phyloP scores from a whole-genome alignment of 2,888 invertebrate species.

The Ypsolopha sequella region DNA sequence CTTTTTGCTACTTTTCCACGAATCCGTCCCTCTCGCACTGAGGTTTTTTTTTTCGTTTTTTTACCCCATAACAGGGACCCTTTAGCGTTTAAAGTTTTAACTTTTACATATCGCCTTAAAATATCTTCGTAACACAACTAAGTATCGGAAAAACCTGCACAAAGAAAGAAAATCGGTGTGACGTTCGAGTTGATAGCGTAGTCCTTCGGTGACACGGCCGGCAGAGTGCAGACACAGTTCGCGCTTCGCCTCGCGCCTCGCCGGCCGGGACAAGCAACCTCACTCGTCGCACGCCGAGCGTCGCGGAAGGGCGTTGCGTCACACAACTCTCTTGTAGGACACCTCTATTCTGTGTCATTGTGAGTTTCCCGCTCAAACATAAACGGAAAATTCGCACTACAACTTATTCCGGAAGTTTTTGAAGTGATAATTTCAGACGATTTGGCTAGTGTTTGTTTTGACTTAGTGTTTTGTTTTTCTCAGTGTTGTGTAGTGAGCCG shows the following conservation, averaged over 20 bases:
- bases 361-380: slow-evolving; percentile 4
- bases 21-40: too few relatives aligned
- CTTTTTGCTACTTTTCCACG: too few relatives aligned
- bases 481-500: slow-evolving; percentile 13
- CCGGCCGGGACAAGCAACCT: slow-evolving; percentile 2
- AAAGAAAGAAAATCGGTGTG: not conserved
- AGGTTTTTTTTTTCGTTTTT: not conserved
- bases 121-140: too few relatives aligned
- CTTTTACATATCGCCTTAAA: too few relatives aligned
- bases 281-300: slow-evolving; percentile 49
- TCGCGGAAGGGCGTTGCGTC: slow-evolving; percentile 35
- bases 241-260: not conserved
- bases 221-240: slow-evolving; percentile 1
- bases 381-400: not conserved
- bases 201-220: not conserved
- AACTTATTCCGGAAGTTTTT: not conserved
- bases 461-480: slow-evolving; percentile 1
- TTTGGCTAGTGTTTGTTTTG: slow-evolving; percentile 4
- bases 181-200: not conserved
- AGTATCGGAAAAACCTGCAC: too few relatives aligned
- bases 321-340: not conserved
- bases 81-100: too few relatives aligned
- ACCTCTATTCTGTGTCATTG: slow-evolving; percentile 14
- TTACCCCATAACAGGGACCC: too few relatives aligned
- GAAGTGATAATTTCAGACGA: not conserved